Conservation (phyloP, 2,888 invertebrate species). For the Syrphus vitripennis region DNA sequence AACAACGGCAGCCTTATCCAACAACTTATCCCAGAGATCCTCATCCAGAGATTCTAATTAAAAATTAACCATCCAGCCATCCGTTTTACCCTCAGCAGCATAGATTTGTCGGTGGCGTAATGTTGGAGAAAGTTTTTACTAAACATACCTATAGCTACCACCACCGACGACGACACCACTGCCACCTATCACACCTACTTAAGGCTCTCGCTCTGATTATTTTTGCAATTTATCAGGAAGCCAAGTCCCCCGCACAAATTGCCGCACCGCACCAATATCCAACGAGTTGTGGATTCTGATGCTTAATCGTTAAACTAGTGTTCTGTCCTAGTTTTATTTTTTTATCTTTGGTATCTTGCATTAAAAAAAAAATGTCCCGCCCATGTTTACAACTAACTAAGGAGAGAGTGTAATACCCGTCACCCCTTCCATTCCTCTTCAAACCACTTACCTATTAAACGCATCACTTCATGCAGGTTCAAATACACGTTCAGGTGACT, state of each 20-base stretch:
- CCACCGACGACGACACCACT: background rate
- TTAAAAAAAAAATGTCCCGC: background rate
- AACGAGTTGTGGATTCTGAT: background rate
- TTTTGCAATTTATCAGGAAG: slow-evolving; percentile 42
- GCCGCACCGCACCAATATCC: background rate
- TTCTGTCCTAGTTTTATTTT: background rate
- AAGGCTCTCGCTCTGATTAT: slow-evolving; percentile 51
- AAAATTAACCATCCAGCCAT: slow-evolving; percentile 53
- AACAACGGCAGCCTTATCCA: background rate
- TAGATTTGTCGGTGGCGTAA: slow-evolving; percentile 1
- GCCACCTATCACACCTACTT: slow-evolving; percentile 47
- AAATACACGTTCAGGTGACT: slow-evolving; percentile 79
- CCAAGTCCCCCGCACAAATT: background rate
- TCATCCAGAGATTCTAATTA: slow-evolving; percentile 64
- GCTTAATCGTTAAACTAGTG: background rate
- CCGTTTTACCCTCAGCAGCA: slow-evolving; percentile 16
- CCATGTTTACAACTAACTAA: background rate
- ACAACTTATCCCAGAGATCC: slow-evolving; percentile 32
- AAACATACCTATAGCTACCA: background rate
- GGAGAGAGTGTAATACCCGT: background rate
- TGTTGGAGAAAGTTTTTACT: slow-evolving; percentile 37
- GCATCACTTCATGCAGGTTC: slow-evolving; percentile 79
- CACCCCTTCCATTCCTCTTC: background rate
- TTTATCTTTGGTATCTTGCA: background rate
- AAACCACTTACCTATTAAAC: slow-evolving; percentile 78